phyloP scores from a whole-genome alignment of 92 coral and sea anemone genomes.

The Blastomussa wellsi region DNA sequence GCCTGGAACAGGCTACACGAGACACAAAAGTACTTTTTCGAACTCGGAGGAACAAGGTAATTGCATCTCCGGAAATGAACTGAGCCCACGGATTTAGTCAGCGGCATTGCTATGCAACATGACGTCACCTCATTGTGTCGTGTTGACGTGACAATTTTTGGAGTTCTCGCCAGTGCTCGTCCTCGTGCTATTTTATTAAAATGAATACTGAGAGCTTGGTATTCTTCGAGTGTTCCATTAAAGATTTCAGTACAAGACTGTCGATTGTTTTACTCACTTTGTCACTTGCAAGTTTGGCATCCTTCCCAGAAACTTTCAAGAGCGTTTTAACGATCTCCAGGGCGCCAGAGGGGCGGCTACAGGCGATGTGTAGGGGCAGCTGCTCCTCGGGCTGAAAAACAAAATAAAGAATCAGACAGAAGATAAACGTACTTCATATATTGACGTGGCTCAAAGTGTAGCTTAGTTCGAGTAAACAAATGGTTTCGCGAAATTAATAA shows the following conservation, averaged over 20 bases:
- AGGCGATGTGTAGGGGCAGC: slow-evolving; percentile 93
- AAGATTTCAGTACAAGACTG: background rate
- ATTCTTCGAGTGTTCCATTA: background rate
- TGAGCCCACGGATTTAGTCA: background rate
- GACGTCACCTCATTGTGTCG: background rate
- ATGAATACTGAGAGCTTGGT: background rate
- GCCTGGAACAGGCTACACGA: too few relatives aligned
- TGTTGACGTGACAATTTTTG: background rate
- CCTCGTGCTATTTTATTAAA: background rate
- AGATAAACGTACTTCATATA: background rate
- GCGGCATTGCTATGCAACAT: background rate
- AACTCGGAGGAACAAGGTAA: too few relatives aligned
- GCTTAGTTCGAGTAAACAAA: too few relatives aligned
- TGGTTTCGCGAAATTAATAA: too few relatives aligned
- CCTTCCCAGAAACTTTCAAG: slow-evolving; percentile 85
- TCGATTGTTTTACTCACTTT: slow-evolving; percentile 47
- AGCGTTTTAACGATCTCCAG: slow-evolving; percentile 84
- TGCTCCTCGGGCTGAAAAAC: slow-evolving; percentile 75
- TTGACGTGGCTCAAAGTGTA: background rate
- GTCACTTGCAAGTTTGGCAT: slow-evolving; percentile 73
- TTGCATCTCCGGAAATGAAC: background rate
- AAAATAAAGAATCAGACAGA: background rate
- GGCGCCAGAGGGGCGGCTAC: slow-evolving; percentile 95
- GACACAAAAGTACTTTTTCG: background rate
- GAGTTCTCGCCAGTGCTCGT: background rate